Conservation (phyloP, 2,797 vertebrate species). For the Gymnoscopelus braueri region DNA sequence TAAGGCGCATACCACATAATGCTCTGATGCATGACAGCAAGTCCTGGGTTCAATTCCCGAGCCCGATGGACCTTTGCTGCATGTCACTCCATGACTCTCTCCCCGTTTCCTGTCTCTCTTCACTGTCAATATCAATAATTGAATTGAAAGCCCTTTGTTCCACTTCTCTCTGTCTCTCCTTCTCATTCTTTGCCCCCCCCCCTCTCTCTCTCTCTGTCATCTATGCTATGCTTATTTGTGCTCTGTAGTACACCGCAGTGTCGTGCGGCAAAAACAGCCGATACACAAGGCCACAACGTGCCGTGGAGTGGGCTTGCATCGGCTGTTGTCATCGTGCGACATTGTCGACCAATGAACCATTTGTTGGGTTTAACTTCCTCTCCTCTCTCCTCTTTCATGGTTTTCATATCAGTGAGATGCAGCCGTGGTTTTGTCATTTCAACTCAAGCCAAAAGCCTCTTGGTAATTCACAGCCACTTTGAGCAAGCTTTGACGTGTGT, state of each 20-base stretch:
- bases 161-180: not conserved
- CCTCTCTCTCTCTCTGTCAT: not conserved
- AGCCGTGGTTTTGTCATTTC: conserved; percentile 47
- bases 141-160: conserved; percentile 3
- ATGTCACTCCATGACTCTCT: not conserved
- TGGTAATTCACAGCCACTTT: conserved; percentile 43
- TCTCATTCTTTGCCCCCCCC: not conserved
- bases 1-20: too few relatives aligned
- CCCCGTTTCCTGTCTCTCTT: conserved; percentile 1
- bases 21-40: too few relatives aligned
- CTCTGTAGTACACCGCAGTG: too few relatives aligned
- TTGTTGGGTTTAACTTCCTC: not conserved
- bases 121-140: too few relatives aligned
- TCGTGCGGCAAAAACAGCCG: too few relatives aligned
- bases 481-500: conserved; percentile 24
- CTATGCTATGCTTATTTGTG: too few relatives aligned
- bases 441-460: conserved; percentile 26
- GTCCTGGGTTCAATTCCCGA: too few relatives aligned
- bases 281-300: too few relatives aligned
- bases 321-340: not conserved
- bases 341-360: too few relatives aligned
- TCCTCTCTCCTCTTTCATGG: conserved; percentile 10
- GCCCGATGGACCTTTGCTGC: not conserved
- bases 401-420: conserved; percentile 48
- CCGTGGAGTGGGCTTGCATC: too few relatives aligned